phyloP scores from a whole-genome alignment of 2,113 vertebrate species.

The Daphoenositta chrysoptera region DNA sequence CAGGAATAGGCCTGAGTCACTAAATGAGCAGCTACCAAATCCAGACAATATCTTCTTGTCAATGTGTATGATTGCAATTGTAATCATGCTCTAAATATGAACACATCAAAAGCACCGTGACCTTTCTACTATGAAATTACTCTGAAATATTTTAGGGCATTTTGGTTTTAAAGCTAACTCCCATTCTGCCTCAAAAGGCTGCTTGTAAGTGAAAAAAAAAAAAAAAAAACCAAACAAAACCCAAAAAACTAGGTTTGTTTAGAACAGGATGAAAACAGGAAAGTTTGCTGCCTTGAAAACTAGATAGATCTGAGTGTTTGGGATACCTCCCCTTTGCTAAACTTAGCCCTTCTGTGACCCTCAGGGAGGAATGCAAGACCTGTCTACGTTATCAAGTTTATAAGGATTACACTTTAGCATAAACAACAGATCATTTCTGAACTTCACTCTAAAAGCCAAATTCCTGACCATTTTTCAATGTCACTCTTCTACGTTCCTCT shows the following conservation, averaged over 20 bases:
- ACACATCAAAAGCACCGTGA: background rate
- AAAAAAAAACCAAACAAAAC: background rate
- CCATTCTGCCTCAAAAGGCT: background rate
- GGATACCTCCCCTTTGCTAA: slow-evolving; percentile 15
- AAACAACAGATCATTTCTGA: slow-evolving; percentile 37
- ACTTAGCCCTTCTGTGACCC: slow-evolving; percentile 56
- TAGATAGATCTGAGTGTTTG: background rate
- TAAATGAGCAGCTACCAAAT: slow-evolving; percentile 48
- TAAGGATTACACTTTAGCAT: slow-evolving; percentile 51
- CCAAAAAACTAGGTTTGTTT: background rate
- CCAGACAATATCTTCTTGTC: slow-evolving; percentile 31
- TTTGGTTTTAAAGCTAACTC: slow-evolving; percentile 1
- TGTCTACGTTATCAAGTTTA: slow-evolving; percentile 51
- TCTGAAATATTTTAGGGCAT: slow-evolving; percentile 7
- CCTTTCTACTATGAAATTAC: slow-evolving; percentile 46
- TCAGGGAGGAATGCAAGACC: slow-evolving; percentile 31
- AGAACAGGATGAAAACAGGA: background rate
- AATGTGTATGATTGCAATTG: slow-evolving; percentile 9
- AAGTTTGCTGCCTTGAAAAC: background rate
- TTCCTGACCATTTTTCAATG: slow-evolving; percentile 43
- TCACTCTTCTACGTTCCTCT: background rate
- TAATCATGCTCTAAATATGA: slow-evolving; percentile 26
- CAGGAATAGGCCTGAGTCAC: slow-evolving; percentile 38
- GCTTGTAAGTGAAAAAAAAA: background rate
- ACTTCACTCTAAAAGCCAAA: slow-evolving; percentile 23